Conservation (phyloP, 2,888 invertebrate genomes). For the Tetropium fuscum region DNA sequence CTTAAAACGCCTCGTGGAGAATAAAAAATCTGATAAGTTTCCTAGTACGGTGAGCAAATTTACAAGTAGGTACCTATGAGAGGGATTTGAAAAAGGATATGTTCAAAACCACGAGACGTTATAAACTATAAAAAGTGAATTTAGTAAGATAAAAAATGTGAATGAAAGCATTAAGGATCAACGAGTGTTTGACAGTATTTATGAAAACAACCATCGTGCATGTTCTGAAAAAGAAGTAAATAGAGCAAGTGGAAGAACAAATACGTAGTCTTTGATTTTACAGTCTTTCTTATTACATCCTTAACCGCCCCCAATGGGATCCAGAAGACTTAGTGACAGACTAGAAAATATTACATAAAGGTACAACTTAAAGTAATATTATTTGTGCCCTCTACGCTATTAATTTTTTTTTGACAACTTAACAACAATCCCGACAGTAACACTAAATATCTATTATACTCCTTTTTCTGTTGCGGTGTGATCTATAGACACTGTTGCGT, state of each 20-base stretch:
- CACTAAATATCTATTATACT: too few species aligned
- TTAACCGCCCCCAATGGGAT: too few species aligned
- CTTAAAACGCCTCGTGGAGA: slow-evolving; percentile 24
- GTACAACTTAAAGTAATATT: too few species aligned
- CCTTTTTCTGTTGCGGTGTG: too few species aligned
- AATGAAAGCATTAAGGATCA: slow-evolving; percentile 23
- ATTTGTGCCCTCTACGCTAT: too few species aligned
- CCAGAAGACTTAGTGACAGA: too few species aligned
- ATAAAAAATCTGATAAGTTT: slow-evolving; percentile 14
- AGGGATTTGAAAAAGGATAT: slow-evolving; percentile 14
- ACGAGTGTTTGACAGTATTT: slow-evolving; percentile 25
- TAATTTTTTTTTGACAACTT: too few species aligned
- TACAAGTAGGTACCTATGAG: slow-evolving; percentile 5
- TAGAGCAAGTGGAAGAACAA: not conserved
- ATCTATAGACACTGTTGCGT: slow-evolving; percentile 7
- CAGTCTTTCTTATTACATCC: too few species aligned
- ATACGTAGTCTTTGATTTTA: too few species aligned
- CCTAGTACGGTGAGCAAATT: slow-evolving; percentile 15
- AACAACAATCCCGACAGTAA: too few species aligned
- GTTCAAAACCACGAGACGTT: slow-evolving; percentile 24
- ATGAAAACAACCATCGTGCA: slow-evolving; percentile 4
- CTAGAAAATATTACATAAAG: too few species aligned
- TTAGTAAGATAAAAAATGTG: slow-evolving; percentile 19
- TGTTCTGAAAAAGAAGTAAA: not conserved
- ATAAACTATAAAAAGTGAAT: slow-evolving; percentile 22